Base-by-base conservation (phyloP, 2,113 vertebrate genomes). In the Pelusios castaneus region DNA sequence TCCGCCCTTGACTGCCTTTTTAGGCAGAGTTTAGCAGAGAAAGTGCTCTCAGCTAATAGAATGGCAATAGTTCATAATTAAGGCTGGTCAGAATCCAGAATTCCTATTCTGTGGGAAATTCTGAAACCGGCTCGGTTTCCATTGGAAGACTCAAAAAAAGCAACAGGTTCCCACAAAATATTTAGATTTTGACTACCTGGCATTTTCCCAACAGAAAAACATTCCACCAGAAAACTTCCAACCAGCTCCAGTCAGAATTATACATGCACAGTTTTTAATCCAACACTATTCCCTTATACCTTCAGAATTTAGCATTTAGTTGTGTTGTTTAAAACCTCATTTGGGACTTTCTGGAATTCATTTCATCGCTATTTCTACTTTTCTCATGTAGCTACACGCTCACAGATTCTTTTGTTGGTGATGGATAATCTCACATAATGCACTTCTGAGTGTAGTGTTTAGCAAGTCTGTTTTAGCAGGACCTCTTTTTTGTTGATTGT, bases 401-500 rank as follows among this genome's bases (percentile, higher is more conserved):
- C 80, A 43, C 87, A 91, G 76, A 52, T 84, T 95, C 89, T 1
- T 78, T 80, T 88, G 70, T 79, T 89, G 60, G 31, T 17, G 60
- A 75, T 43, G 54, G 45, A 47, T 5, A 63, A 29, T 47, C 58
- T 52, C 75, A 82, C 49, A n/a, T 49, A 84, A 51, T 77, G 45
- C 76, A 16, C 4, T 4, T 0, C 10, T 63, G 25, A 85, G 91
- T 93, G 95, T 95, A 75, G 21, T 80, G 84, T 84, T 38, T 8
- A 93, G 16, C 76, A 25, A 34, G 91, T 91, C 94, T 95, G 84
- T 41, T 67, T 91, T 41, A 51, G 31, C 8, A 19, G 52, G 41
- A 91, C 94, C 92, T 52, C 95, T 92, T 77, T 92, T 92, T 93
- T 27, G 82, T 82, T 63, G 77, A 75, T 91, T 92, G 89, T 90